Base-by-base conservation (phyloP, 2,888 invertebrate genomes). In the Drosophila austrosaltans region DNA sequence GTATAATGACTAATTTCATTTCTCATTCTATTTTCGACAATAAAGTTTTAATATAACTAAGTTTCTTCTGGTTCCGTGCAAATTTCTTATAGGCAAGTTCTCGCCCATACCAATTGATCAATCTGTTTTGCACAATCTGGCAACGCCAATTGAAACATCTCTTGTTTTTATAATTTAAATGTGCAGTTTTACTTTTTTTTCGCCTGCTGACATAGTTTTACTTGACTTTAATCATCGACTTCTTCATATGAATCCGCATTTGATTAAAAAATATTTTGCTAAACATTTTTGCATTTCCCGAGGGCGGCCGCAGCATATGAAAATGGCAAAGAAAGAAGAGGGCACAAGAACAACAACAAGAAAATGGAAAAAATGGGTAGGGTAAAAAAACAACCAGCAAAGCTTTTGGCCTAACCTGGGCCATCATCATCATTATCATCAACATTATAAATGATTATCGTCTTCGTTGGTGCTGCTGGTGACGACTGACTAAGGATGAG, bases 381-480 rank as follows among this genome's bases (percentile, higher is more conserved):
- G 2, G 36, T 10, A 16, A 48, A 10, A 10, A 25, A 48, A 7
- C 22, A 48, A 12, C 10, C 25, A 25, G 20, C 22, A 48, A 48
- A 48, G 25, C 48, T 48, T 48, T 48, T 48, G 48, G 22, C 25
- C 22, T 4, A 48, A 48, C 48, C 48, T 48, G 48, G 25, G 48
- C 7, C 48, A 12, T 25, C 36, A 36, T 36, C 36, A 36, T 36
- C 36, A 36, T 36, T 5, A 28, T 28, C 28, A 28, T 28, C 28
- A 28, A 3, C 28, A 28, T 28, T 36, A 8, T 36, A 36, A 36
- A 48, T 48, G 22, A 48, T 48, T 5, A 10, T 48, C 48, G 25
- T 48, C 48, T 12, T 48, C 12, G 25, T 48, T 12, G 22, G 2
- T 48, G 25, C 10, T 48, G 48, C 10, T 48, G 25, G 48, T 48